Evolutionary conservation across 2,888 invertebrate species (phyloP).

Genomic region (Acleris laterana): DNA sequence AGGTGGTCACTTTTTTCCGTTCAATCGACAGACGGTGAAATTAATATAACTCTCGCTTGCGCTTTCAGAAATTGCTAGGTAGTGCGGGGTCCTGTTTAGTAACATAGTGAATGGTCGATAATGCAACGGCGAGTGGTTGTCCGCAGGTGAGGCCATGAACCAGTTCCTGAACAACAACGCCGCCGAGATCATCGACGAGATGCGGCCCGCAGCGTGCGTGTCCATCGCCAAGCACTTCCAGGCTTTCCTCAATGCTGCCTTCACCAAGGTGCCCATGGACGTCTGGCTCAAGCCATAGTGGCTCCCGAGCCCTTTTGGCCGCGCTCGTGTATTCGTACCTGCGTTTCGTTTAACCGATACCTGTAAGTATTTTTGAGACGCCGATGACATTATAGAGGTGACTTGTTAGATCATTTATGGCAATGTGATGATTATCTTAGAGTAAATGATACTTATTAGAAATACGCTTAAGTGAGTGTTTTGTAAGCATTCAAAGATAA

Average conservation of each 20-base stretch:
- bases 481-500: constrained; percentile 9
- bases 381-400: neutral
- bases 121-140: neutral
- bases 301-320: neutral
- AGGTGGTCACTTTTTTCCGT: too few species aligned
- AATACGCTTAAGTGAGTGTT: constrained; percentile 4
- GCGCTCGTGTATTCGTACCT: neutral
- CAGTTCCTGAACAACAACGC: constrained; percentile 92
- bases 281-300: constrained; percentile 85
- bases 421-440: constrained; percentile 4
- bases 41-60: too few species aligned
- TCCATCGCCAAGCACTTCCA: constrained; percentile 90
- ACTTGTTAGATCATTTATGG: neutral
- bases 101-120: neutral
- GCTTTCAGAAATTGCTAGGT: neutral
- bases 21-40: too few species aligned
- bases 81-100: neutral
- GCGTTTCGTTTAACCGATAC: neutral
- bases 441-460: constrained; percentile 1
- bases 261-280: constrained; percentile 88
- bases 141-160: constrained; percentile 91
- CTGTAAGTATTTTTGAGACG: neutral
- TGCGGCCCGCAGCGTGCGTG: constrained; percentile 90
- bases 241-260: constrained; percentile 88
- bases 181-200: constrained; percentile 91